A percentile compares a stretch with the other conserved stretches of the same genome.
Evolutionary conservation across 2,797 vertebrate genomes (phyloP).

Genomic region (Eupleurogrammus muticus): DNA sequence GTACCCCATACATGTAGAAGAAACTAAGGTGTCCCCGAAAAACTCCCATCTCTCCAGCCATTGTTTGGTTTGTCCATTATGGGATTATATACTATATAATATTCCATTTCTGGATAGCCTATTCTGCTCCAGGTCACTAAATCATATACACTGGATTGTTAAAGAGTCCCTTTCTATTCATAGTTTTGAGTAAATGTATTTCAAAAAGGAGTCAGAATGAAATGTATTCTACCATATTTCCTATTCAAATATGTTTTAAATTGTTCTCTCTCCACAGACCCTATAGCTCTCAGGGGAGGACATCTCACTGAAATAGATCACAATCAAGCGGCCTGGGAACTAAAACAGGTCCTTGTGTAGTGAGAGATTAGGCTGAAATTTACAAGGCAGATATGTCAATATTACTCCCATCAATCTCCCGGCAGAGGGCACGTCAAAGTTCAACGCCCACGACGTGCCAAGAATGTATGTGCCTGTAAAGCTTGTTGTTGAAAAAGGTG

Average conservation of each 20-base stretch:
- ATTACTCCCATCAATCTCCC: constrained; percentile 51
- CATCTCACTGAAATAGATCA: constrained; percentile 37
- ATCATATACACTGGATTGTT: not conserved
- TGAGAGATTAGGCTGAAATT: constrained; percentile 56
- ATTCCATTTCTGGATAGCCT: no score
- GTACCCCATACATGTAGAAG: no score
- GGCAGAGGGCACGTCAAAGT: constrained; percentile 52
- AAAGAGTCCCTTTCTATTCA: constrained; percentile 1
- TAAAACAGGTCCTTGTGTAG: constrained; percentile 45
- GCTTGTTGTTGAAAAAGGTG: constrained; percentile 16
- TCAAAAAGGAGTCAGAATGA: not conserved
- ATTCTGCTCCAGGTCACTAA: no score
- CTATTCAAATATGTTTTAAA: constrained; percentile 1
- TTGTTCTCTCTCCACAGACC: not conserved
- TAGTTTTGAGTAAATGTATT: constrained; percentile 1
- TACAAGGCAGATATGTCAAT: constrained; percentile 67
- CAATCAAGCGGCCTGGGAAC: constrained; percentile 16
- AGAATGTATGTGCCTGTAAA: constrained; percentile 44
- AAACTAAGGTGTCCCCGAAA: no score
- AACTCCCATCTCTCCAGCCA: no score
- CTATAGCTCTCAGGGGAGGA: constrained; percentile 15
- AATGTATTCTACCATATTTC: not conserved
- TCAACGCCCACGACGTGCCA: constrained; percentile 50
- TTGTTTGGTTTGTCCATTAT: no score
- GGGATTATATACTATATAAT: no score